These are phyloP conservation scores for Callaeas wilsoni DNA, from an alignment of 2,113 vertebrate genomes.

Conservation along the genomic window DNA sequence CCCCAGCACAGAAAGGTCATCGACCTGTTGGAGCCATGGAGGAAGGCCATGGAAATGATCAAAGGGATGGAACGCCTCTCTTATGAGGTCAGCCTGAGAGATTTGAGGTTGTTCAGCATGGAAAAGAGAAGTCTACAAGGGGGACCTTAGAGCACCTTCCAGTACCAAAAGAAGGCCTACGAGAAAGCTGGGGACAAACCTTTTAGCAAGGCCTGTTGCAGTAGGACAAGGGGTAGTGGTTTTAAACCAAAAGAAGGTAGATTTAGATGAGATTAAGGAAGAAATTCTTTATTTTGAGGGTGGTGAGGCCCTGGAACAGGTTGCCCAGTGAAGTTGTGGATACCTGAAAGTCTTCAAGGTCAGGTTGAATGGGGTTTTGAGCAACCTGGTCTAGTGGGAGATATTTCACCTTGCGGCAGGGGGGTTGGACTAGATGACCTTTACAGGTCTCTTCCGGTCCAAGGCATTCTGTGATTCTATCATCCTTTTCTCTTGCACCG, in stretches of 20 bases:
- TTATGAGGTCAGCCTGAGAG: not conserved
- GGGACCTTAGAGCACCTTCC: not conserved
- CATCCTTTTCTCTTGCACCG: not conserved
- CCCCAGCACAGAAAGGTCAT: not conserved
- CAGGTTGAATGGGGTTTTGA: not conserved
- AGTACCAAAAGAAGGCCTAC: not conserved
- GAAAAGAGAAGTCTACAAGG: not conserved
- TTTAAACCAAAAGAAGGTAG: not conserved
- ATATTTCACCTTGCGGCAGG: too few species aligned
- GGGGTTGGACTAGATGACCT: not conserved
- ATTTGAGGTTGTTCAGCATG: not conserved
- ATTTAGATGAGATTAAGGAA: not conserved
- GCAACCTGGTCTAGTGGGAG: not conserved
- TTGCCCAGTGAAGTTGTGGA: not conserved
- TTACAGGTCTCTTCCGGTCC: not conserved
- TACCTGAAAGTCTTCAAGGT: not conserved
- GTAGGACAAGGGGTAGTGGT: not conserved
- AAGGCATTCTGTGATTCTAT: not conserved
- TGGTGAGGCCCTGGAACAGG: not conserved
- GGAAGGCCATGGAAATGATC: not conserved
- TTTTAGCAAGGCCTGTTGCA: not conserved
- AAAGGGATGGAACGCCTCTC: not conserved
- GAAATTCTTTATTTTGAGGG: not conserved
- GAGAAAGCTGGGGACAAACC: not conserved
- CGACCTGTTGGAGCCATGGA: not conserved